Evolutionary conservation across 1,140 invertebrate genomes (phyloP).

Genomic region (Potamilus streckersoni): DNA sequence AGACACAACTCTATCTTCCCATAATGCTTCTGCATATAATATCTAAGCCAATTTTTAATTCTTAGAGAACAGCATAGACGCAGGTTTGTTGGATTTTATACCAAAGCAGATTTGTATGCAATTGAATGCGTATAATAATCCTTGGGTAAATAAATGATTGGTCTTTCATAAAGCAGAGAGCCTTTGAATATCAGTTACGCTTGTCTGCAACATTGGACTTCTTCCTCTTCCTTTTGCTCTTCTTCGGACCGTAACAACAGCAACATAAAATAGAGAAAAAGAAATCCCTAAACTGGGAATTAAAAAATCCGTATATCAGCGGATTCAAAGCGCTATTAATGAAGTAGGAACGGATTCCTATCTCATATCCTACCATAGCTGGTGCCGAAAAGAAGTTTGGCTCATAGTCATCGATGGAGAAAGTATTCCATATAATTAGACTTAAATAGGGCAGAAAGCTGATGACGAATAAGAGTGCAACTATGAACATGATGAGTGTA

Average conservation of each 20-base stretch:
- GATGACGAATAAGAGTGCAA: constrained; percentile 28
- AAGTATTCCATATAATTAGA: constrained; percentile 19
- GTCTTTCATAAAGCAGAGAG: too few relatives aligned
- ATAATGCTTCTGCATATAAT: too few relatives aligned
- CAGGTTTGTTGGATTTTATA: too few relatives aligned
- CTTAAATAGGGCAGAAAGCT: constrained; percentile 31
- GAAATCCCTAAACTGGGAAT: constrained; percentile 28
- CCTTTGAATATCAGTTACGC: too few relatives aligned
- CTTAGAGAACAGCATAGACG: too few relatives aligned
- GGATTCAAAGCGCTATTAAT: constrained; percentile 26
- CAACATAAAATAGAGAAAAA: constrained; percentile 13
- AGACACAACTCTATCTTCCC: too few relatives aligned
- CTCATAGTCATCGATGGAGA: constrained; percentile 16
- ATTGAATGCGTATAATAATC: too few relatives aligned
- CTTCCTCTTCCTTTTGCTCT: too few relatives aligned
- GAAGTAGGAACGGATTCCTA: constrained; percentile 28
- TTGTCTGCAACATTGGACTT: too few relatives aligned
- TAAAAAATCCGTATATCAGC: constrained; percentile 32
- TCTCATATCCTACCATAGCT: constrained; percentile 12
- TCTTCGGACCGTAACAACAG: neutral
- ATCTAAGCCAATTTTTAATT: too few relatives aligned
- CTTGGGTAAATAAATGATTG: too few relatives aligned
- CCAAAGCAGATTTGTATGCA: too few relatives aligned
- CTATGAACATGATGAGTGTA: constrained; percentile 28
- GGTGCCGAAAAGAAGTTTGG: constrained; percentile 1